These are phyloP conservation scores for Empis livida DNA, from an alignment of 2,888 invertebrate genomes.

Conservation along the genomic window DNA sequence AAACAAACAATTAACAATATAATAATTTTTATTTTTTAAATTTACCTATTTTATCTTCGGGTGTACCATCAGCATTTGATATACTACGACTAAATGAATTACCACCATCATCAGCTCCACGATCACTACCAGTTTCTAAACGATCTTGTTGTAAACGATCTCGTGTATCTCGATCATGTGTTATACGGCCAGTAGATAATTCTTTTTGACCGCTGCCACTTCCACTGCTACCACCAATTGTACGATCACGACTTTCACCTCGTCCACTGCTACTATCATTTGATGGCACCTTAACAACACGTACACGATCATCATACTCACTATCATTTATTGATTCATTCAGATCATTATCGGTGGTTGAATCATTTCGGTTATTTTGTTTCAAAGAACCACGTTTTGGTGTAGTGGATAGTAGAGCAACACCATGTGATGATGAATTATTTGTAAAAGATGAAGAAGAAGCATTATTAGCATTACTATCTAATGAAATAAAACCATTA, in stretches of 20 bases:
- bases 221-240: slow-evolving; percentile 2
- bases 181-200: slow-evolving; percentile 13
- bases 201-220: slow-evolving; percentile 12
- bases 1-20: not conserved
- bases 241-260: slow-evolving; percentile 14
- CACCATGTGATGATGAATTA: slow-evolving; percentile 32
- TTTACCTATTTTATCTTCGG: slow-evolving; percentile 72
- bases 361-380: slow-evolving; percentile 23
- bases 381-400: slow-evolving; percentile 30
- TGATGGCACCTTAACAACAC: slow-evolving; percentile 19
- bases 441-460: slow-evolving; percentile 49
- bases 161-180: slow-evolving; percentile 13
- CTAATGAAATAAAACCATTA: slow-evolving; percentile 15
- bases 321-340: slow-evolving; percentile 35
- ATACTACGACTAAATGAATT: slow-evolving; percentile 60
- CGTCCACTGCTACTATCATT: slow-evolving; percentile 15
- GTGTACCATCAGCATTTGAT: slow-evolving; percentile 67
- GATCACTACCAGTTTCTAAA: slow-evolving; percentile 26
- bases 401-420: slow-evolving; percentile 27
- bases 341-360: slow-evolving; percentile 16
- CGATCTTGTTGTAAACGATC: slow-evolving; percentile 23
- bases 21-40: slow-evolving; percentile 5
- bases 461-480: slow-evolving; percentile 46
- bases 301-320: slow-evolving; percentile 40
- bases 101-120: slow-evolving; percentile 23